Evolutionary conservation across 2,113 vertebrate genomes (phyloP), one percentile per base, ranked within the genome.

Genomic region (Proteles cristata): DNA sequence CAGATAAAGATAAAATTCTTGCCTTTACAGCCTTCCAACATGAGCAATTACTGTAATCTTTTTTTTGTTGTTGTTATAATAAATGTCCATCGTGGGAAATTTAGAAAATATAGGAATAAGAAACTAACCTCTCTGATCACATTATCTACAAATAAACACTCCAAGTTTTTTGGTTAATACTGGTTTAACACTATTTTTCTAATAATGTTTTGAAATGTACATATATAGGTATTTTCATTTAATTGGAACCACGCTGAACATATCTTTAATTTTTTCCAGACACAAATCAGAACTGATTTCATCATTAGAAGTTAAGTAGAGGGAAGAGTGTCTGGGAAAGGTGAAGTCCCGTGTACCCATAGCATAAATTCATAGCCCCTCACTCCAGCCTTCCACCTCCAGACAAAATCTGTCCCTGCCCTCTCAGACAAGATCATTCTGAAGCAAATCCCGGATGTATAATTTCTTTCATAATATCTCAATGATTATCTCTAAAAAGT

Each of bases 241-340:
- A 79, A 53, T 65, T 83, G 50, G 17, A 63, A 35, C 61, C n/a
- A 31, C 63, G 55, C 33, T 73, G 31, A 85, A 85, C 73, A 63
- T 63, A 35, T 69, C 21, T 63, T 80, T 89, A 77, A 68, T 69
- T 61, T 93, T 83, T 96, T 80, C 77, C 61, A 43, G 10, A 63
- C 25, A 5, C 11, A 66, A 66, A 69, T 66, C 35, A 19, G 93
- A 83, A 63, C 15, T 91, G 26, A 31, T 58, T 84, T 91, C 26
- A 39, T 39, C 39, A 39, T 58, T 35, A 10, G 53, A 77, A 87
- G n/a, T 58, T 17, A 69, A 77, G 43, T 48, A 53, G 55, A 89
- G 28, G 15, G 15, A 53, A 16, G 35, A 55, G 79, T 66, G 4
- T 88, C 1, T 31, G 45, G 45, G 61, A 31, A 58, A 25, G 53